These are phyloP conservation scores for Sebastolobus alascanus DNA, from an alignment of 2,797 vertebrate species.

Conservation along the genomic window DNA sequence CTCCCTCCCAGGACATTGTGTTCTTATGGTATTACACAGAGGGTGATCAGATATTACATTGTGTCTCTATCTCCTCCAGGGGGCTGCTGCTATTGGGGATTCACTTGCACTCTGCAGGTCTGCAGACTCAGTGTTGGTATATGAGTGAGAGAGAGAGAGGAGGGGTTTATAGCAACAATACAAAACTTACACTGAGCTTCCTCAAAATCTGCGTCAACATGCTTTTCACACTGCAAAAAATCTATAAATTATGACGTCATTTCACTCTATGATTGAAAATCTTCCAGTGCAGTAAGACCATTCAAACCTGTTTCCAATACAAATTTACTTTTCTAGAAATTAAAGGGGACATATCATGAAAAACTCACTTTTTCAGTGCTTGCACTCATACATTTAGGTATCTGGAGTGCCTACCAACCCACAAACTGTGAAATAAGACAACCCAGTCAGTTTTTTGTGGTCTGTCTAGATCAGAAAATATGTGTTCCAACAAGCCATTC, in stretches of 20 bases:
- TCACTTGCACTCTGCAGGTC: conserved; percentile 18
- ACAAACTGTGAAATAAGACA: not conserved
- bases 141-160: not conserved
- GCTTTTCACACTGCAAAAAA: not conserved
- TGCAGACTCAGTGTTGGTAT: conserved; percentile 17
- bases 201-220: not conserved
- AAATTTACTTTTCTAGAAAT: not conserved
- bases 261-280: not conserved
- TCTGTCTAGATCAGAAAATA: not conserved
- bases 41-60: conserved; percentile 67
- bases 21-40: conserved; percentile 65
- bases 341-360: not conserved
- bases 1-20: conserved; percentile 64
- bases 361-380: not conserved
- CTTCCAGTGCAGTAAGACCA: not conserved
- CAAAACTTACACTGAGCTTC: not conserved
- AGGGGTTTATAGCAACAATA: conserved; percentile 1
- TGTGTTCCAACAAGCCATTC: not conserved
- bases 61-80: conserved; percentile 54
- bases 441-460: not conserved
- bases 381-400: not conserved
- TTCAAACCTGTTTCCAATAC: not conserved
- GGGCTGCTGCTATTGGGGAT: conserved; percentile 33
- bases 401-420: too few species aligned
- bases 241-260: not conserved